A percentile compares a stretch with the other conserved stretches of the same genome.
phyloP scores from a whole-genome alignment of 2,113 vertebrate species.

The Microtus pennsylvanicus region DNA sequence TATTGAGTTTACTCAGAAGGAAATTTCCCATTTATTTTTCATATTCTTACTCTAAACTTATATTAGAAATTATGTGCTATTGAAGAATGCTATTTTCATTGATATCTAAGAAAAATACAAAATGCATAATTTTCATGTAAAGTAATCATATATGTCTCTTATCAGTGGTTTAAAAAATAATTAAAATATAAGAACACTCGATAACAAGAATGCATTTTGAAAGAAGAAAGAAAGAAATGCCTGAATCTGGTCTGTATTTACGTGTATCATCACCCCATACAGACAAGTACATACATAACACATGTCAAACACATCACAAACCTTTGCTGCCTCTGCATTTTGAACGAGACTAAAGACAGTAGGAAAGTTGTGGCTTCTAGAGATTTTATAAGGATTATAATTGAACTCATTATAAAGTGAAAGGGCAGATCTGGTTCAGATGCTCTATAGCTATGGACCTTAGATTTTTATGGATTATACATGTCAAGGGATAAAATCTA shows the following conservation, averaged over 20 bases:
- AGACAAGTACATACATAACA: constrained; percentile 39
- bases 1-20: neutral
- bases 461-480: neutral
- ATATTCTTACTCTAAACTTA: neutral
- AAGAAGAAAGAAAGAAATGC: constrained; percentile 63
- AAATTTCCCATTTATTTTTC: constrained; percentile 24
- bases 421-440: neutral
- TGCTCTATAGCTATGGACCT: neutral
- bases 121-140: constrained; percentile 53
- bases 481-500: constrained; percentile 40
- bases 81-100: neutral
- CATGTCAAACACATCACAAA: neutral
- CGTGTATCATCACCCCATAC: too few relatives aligned
- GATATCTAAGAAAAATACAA: constrained; percentile 16
- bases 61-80: constrained; percentile 42
- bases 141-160: constrained; percentile 52
- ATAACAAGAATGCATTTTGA: constrained; percentile 63
- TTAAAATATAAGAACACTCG: constrained; percentile 64
- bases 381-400: constrained; percentile 2
- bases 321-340: constrained; percentile 39
- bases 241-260: constrained; percentile 10
- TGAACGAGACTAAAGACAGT: constrained; percentile 17
- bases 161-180: constrained; percentile 68
- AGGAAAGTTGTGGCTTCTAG: constrained; percentile 27
- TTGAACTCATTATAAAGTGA: constrained; percentile 51